Conservation (phyloP, 2,888 invertebrate species). For the Eupithecia centaureata region DNA sequence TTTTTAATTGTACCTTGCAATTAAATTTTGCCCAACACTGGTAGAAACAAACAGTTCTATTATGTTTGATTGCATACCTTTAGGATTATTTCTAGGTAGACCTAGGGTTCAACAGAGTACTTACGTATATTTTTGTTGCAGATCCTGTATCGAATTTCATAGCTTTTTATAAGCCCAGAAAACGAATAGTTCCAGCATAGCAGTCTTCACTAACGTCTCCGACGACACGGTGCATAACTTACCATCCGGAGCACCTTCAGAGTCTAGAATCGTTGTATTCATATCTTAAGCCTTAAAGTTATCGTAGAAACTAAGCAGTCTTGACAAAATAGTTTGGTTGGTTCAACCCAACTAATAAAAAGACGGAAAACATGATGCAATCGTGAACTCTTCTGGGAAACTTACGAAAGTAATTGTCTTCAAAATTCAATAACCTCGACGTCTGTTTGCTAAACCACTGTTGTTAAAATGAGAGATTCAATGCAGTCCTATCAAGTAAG, state of each 20-base stretch:
- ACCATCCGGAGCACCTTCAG: neutral
- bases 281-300: neutral
- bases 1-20: too few species aligned
- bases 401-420: neutral
- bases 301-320: too few species aligned
- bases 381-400: neutral
- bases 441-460: neutral
- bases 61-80: neutral
- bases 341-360: neutral
- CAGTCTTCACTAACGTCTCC: neutral
- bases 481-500: conserved; percentile 7
- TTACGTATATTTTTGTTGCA: neutral
- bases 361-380: neutral
- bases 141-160: neutral
- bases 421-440: neutral
- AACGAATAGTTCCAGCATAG: neutral
- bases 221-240: too few species aligned
- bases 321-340: neutral
- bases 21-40: too few species aligned
- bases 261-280: neutral
- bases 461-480: neutral
- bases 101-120: neutral
- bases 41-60: neutral
- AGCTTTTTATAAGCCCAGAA: neutral
- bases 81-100: neutral